Evolutionary conservation across 2,113 vertebrate genomes (phyloP).

Genomic region (Rhinoptilus africanus): DNA sequence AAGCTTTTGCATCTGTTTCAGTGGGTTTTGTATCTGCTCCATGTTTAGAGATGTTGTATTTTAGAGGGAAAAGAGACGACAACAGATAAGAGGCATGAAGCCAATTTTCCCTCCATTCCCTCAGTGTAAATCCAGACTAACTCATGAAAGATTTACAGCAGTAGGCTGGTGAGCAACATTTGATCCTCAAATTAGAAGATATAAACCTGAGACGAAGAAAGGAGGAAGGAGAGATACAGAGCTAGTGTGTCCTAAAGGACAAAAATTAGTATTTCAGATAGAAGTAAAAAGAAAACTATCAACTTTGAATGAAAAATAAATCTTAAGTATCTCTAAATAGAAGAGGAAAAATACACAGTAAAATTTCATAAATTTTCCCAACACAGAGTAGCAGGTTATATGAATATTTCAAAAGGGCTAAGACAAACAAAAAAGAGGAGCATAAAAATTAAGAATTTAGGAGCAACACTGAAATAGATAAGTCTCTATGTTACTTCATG

Average conservation of each 20-base stretch:
- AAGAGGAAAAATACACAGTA: neutral
- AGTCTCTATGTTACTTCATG: neutral
- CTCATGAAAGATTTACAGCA: neutral
- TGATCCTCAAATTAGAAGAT: neutral
- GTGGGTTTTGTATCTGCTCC: neutral
- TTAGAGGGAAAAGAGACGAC: neutral
- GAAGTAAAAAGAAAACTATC: neutral
- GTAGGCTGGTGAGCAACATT: neutral
- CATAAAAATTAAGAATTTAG: neutral
- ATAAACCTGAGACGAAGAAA: neutral
- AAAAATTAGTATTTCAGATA: neutral
- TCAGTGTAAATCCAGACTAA: neutral
- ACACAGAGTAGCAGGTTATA: neutral
- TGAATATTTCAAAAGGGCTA: neutral
- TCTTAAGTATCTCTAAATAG: neutral
- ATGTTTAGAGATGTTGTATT: neutral
- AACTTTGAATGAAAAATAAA: neutral
- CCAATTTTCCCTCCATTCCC: neutral
- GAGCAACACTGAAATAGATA: neutral
- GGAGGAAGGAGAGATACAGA: neutral
- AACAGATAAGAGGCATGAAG: neutral
- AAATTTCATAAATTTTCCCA: neutral
- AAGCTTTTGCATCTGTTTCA: neutral
- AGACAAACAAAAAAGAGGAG: neutral
- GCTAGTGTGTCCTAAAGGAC: neutral